Percentiles rank a stretch among this genome's conserved stretches.
phyloP scores from a whole-genome alignment of 2,113 vertebrate species.

The Gymnogyps californianus region DNA sequence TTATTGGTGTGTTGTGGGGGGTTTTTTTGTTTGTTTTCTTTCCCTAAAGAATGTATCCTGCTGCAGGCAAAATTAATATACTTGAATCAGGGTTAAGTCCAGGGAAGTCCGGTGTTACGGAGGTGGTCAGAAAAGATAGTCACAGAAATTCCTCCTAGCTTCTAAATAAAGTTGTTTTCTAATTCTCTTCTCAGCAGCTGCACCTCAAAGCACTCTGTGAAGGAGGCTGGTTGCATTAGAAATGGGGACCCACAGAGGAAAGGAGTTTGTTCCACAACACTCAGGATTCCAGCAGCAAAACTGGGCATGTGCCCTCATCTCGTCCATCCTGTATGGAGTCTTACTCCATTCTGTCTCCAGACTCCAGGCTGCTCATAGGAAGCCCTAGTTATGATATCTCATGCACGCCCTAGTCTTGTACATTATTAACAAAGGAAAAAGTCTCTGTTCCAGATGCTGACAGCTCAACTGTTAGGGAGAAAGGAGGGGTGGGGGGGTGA shows the following conservation, averaged over 20 bases:
- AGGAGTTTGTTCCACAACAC: not conserved
- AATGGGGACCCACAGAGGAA: not conserved
- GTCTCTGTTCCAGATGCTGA: not conserved
- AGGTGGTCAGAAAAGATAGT: not conserved
- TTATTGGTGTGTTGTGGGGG: not conserved
- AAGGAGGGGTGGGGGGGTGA: too few species aligned
- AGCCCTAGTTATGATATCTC: not conserved
- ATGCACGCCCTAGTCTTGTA: fast-evolving
- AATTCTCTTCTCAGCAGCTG: not conserved
- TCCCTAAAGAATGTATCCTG: not conserved
- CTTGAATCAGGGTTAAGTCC: not conserved
- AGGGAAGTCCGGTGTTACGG: not conserved
- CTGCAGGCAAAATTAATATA: not conserved
- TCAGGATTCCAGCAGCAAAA: not conserved
- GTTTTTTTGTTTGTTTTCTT: fast-evolving
- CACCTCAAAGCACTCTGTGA: not conserved
- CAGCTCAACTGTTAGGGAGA: not conserved
- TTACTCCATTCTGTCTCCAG: not conserved
- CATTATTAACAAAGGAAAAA: not conserved
- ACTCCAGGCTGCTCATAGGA: not conserved
- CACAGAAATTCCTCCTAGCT: not conserved
- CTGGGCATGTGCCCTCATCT: too few species aligned
- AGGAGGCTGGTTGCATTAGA: not conserved
- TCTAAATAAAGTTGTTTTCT: not conserved
- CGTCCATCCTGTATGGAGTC: fast-evolving